Evolutionary conservation across 2,797 vertebrate genomes (phyloP).

Genomic region (Hydrocynus forskahlii): DNA sequence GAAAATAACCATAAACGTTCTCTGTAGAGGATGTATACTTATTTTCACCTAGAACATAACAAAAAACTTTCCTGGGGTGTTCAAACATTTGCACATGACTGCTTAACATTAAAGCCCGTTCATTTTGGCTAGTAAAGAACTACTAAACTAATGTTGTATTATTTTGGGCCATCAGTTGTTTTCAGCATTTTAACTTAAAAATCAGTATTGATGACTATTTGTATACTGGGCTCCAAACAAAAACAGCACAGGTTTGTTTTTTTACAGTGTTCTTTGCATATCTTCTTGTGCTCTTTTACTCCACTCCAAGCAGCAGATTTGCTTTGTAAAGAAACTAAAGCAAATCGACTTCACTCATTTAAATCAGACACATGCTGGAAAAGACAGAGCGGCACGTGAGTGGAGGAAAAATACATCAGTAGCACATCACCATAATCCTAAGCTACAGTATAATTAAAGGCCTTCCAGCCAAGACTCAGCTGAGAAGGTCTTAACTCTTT

Average conservation of each 20-base stretch:
- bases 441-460: constrained; percentile 35
- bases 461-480: background rate
- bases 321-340: constrained; percentile 5
- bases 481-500: constrained; percentile 11
- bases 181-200: too few species aligned
- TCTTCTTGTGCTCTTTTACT: background rate
- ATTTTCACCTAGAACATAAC: too few species aligned
- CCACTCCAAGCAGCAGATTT: background rate
- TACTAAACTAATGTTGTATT: too few species aligned
- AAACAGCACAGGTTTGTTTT: background rate
- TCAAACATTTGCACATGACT: too few species aligned
- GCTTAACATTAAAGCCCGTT: too few species aligned
- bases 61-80: too few species aligned
- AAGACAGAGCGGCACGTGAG: background rate
- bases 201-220: too few species aligned
- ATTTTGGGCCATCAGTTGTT: too few species aligned
- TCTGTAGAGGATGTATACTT: too few species aligned
- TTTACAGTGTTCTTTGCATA: too few species aligned
- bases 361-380: background rate
- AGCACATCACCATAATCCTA: constrained; percentile 27
- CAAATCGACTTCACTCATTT: background rate
- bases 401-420: constrained; percentile 29
- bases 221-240: background rate
- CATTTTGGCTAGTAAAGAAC: too few species aligned
- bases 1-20: too few species aligned